Conservation (phyloP, 1,140 invertebrate species). For the Yoshiicerus persimilis region DNA sequence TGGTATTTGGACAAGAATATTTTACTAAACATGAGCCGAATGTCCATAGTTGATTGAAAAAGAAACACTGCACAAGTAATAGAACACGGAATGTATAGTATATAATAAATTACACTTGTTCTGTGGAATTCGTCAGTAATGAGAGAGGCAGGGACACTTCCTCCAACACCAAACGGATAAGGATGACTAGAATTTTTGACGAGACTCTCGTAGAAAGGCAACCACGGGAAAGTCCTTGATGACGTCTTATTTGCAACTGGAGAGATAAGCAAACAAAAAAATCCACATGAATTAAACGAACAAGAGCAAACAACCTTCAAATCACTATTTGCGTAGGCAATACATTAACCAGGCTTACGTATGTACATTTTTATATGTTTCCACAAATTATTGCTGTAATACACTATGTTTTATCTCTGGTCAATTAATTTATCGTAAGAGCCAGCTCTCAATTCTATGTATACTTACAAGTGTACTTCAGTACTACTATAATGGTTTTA, state of each 20-base stretch:
- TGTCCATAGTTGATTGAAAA: too few species aligned
- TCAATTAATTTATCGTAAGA: neutral
- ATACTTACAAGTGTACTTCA: too few species aligned
- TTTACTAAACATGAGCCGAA: too few species aligned
- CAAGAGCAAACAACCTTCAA: neutral
- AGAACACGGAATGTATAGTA: neutral
- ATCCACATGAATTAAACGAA: neutral
- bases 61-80: too few species aligned
- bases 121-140: neutral
- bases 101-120: neutral
- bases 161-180: slow-evolving; percentile 20
- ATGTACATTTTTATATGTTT: neutral
- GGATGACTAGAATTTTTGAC: slow-evolving; percentile 39
- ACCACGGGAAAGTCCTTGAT: slow-evolving; percentile 37
- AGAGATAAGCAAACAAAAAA: neutral
- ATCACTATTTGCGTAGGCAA: neutral
- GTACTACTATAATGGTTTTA: neutral
- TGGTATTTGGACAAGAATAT: too few species aligned
- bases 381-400: neutral
- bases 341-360: neutral
- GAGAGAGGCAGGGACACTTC: neutral
- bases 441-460: too few species aligned
- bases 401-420: neutral
- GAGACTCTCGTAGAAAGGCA: slow-evolving; percentile 42
- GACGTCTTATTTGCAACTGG: slow-evolving; percentile 33